These are phyloP conservation scores for Carabus problematicus DNA, from an alignment of 2,888 invertebrate species.

Conservation along the genomic window DNA sequence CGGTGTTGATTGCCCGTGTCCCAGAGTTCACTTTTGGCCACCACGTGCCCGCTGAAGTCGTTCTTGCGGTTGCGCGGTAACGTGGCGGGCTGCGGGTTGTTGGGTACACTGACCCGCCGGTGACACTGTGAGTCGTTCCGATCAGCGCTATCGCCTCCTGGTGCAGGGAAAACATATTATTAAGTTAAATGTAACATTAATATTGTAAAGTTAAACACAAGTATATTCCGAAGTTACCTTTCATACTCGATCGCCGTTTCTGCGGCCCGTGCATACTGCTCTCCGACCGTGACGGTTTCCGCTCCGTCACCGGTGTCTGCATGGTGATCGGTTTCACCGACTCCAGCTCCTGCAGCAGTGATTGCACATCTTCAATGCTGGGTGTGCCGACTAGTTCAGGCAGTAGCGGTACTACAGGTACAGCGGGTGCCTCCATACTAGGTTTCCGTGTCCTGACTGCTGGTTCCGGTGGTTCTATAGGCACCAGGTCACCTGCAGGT, in stretches of 20 bases:
- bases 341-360: not conserved
- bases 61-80: slow-evolving; percentile 46
- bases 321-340: not conserved
- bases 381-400: not conserved
- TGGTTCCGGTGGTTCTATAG: not conserved
- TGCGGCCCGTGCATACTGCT: not conserved
- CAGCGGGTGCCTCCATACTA: not conserved
- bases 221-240: not conserved
- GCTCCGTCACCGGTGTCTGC: not conserved
- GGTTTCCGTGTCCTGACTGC: not conserved
- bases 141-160: not conserved
- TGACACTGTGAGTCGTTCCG: slow-evolving; percentile 46
- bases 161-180: not conserved
- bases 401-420: not conserved
- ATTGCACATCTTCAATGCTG: not conserved
- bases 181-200: not conserved
- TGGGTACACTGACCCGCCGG: slow-evolving; percentile 54
- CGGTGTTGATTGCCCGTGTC: slow-evolving; percentile 58
- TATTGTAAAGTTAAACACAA: not conserved
- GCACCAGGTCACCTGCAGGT: slow-evolving; percentile 10
- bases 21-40: slow-evolving; percentile 60
- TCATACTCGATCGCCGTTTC: slow-evolving; percentile 22
- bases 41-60: slow-evolving; percentile 58
- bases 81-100: slow-evolving; percentile 42
- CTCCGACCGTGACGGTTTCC: not conserved